Percentiles rank a stretch among this genome's conserved stretches.
Evolutionary conservation across 2,888 invertebrate species (phyloP).

Genomic region (Lasioglossum pauxillum): DNA sequence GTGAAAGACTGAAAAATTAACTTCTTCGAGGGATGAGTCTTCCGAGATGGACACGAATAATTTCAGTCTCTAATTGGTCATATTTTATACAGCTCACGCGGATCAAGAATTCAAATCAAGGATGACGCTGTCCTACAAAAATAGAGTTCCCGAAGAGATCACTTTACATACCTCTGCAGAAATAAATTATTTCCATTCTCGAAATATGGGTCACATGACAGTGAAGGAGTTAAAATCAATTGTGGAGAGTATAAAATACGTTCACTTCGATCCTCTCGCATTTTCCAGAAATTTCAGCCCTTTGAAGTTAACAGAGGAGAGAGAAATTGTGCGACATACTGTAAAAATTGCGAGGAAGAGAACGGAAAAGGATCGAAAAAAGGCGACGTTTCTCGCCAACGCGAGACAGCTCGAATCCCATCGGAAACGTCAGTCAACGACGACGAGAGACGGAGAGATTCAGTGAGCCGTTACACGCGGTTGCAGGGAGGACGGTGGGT

Average conservation of each 20-base stretch:
- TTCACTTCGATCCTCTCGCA: no score
- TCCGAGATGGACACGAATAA: not conserved
- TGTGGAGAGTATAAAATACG: not conserved
- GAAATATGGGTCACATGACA: not conserved
- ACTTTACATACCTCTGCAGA: no score
- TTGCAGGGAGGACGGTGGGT: conserved; percentile 10
- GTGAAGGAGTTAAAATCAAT: not conserved
- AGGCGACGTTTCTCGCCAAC: not conserved
- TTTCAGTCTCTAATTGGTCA: not conserved
- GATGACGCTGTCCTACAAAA: not conserved
- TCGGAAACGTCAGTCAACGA: not conserved
- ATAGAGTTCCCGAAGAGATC: not conserved
- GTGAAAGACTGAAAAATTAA: not conserved
- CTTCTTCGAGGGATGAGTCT: not conserved
- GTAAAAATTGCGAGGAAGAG: not conserved
- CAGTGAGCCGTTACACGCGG: not conserved
- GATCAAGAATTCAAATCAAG: no score
- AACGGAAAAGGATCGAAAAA: not conserved
- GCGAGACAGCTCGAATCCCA: not conserved
- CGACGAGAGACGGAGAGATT: not conserved
- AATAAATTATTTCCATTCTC: not conserved
- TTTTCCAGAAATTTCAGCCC: not conserved
- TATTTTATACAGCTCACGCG: not conserved
- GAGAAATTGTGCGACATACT: not conserved
- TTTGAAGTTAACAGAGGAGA: not conserved